Evolutionary conservation across 2,113 vertebrate genomes (phyloP), one percentile per base, ranked within the genome.

Genomic region (Fulmarus glacialis): DNA sequence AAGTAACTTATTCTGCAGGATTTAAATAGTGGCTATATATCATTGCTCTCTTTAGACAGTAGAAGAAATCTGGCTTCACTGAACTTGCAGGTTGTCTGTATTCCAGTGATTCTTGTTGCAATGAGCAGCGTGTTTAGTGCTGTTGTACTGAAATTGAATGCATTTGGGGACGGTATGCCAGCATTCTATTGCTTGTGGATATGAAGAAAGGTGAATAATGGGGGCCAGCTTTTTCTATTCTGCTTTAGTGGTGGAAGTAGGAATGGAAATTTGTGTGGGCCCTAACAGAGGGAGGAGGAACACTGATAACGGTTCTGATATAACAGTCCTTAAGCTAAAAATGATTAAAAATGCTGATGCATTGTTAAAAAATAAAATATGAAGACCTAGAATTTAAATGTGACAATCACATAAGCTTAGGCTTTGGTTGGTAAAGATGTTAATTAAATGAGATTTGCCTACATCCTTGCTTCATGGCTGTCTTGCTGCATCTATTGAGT

Each of bases 381-480:
- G 23, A 82, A 47, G 56, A 29, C 17, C 15, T 75, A 38, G 14
- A 71, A 55, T 75, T 52, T 82, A 62, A 88, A 56, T 27, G n/a
- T 82, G 78, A 43, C 17, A 27, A 50, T 89, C 80, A 58, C 45
- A 32, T 40, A 82, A 90, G 36, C 56, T 89, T 75, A 71, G 85
- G 56, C 52, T 93, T 72, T 72, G 56, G 19, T 38, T 89, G 77
- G 38, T 59, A 36, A 85, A 82, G 92, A 93, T 30, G 42, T 72
- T 92, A 75, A 96, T 93, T 80, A 86, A 72, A 86, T 38, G 71
- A 86, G 82, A 93, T 88, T 75, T 93, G 82, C 78, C 62, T 64
- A 12, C 53, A 82, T 75, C 74, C 40, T 68, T 80, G 62, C 82
- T 96, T 92, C 82, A 52, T 80, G 88, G 78, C 73, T 96, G 94